These are phyloP conservation scores for Druon quercuslanigerum DNA, from an alignment of 1,140 invertebrate genomes.

Conservation along the genomic window DNA sequence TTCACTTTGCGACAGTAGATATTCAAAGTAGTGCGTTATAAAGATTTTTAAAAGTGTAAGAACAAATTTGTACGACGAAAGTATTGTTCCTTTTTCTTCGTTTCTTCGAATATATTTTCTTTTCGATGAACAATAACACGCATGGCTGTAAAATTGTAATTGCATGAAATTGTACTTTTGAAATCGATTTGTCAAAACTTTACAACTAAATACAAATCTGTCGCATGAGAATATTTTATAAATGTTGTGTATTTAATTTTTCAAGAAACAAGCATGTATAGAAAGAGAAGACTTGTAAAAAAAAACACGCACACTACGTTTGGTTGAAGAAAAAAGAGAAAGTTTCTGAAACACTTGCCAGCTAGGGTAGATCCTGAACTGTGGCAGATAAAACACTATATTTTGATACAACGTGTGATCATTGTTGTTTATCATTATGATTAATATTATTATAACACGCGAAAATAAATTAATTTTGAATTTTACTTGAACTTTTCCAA, in stretches of 20 bases:
- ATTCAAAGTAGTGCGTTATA: too few relatives aligned
- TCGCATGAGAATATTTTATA: conserved; percentile 4
- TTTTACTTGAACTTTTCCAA: neutral
- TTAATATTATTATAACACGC: conserved; percentile 1
- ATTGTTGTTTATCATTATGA: conserved; percentile 19
- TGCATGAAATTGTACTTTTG: neutral
- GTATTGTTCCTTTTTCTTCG: neutral
- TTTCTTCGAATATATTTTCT: neutral
- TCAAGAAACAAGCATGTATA: conserved; percentile 15
- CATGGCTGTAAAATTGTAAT: neutral
- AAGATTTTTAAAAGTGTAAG: too few relatives aligned
- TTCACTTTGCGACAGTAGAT: too few relatives aligned
- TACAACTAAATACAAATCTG: neutral
- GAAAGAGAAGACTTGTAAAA: conserved; percentile 12
- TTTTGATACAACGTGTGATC: conserved; percentile 14
- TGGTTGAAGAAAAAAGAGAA: neutral
- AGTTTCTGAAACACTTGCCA: neutral
- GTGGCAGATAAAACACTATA: neutral
- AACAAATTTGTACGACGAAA: too few relatives aligned
- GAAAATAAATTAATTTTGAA: conserved; percentile 2
- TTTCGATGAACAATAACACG: neutral
- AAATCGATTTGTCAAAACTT: neutral
- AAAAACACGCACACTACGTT: conserved; percentile 12
- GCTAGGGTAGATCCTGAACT: conserved; percentile 11
- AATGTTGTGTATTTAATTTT: conserved; percentile 3